A percentile compares a stretch with the other conserved stretches of the same genome.
phyloP scores from a whole-genome alignment of 1,140 invertebrate species.

The Dreissena rostriformis region DNA sequence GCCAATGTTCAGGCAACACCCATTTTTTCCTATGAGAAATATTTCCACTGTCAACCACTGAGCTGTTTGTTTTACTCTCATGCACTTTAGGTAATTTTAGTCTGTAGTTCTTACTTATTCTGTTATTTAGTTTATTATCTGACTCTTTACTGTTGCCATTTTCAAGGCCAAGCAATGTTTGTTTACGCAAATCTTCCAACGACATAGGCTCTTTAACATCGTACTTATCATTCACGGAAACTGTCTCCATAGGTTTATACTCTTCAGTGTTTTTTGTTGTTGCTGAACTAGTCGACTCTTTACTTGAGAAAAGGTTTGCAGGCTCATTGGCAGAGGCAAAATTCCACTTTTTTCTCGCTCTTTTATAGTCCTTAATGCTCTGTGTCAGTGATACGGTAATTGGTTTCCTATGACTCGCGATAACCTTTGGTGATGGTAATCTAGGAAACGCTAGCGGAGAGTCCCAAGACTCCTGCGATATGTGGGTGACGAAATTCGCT shows the following conservation, averaged over 20 bases:
- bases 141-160: too few relatives aligned
- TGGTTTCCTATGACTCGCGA: neutral
- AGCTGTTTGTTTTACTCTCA: too few relatives aligned
- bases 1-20: slow-evolving; percentile 42
- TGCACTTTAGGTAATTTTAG: too few relatives aligned
- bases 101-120: too few relatives aligned
- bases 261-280: slow-evolving; percentile 32
- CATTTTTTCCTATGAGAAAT: slow-evolving; percentile 39
- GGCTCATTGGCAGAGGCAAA: slow-evolving; percentile 43
- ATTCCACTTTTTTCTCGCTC: slow-evolving; percentile 38
- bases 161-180: too few relatives aligned
- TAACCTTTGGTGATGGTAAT: slow-evolving; percentile 3
- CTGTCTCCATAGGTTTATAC: slow-evolving; percentile 2
- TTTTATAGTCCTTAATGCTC: slow-evolving; percentile 7
- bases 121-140: too few relatives aligned
- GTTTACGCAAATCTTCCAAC: too few relatives aligned
- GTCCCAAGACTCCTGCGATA: slow-evolving; percentile 47
- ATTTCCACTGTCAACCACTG: too few relatives aligned
- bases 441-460: slow-evolving; percentile 37
- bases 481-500: slow-evolving; percentile 19
- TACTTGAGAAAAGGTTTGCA: neutral
- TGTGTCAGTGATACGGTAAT: slow-evolving; percentile 30
- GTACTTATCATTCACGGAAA: too few relatives aligned
- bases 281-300: slow-evolving; percentile 15
- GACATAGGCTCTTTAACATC: too few relatives aligned